These are phyloP conservation scores for Gobiocypris rarus DNA, from an alignment of 2,113 vertebrate genomes.

Conservation along the genomic window DNA sequence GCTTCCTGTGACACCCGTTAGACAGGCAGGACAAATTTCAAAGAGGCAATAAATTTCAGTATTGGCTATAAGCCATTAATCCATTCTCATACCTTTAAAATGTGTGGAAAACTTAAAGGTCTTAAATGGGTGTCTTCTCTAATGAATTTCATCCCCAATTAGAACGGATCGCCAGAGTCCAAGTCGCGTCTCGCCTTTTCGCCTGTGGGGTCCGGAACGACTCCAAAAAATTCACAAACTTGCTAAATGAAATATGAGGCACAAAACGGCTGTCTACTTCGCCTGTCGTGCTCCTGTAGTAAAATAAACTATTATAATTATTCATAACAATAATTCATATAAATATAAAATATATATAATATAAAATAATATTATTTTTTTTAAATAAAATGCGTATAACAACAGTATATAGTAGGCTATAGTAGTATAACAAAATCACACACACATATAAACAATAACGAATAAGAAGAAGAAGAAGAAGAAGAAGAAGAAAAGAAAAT, in stretches of 20 bases:
- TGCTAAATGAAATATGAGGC: constrained; percentile 52
- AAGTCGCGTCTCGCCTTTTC: constrained; percentile 65
- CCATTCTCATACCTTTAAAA: constrained; percentile 80
- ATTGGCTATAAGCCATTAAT: constrained; percentile 79
- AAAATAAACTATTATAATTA: neutral
- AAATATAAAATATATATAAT: neutral
- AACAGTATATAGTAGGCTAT: no score
- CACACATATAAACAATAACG: neutral
- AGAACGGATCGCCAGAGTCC: constrained; percentile 69
- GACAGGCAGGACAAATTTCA: constrained; percentile 65
- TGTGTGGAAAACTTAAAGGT: constrained; percentile 76
- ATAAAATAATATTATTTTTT: no score
- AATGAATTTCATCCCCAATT: constrained; percentile 84
- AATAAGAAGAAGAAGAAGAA: no score
- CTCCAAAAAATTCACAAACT: constrained; percentile 69
- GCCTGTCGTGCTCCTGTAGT: neutral
- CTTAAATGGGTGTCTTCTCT: constrained; percentile 75
- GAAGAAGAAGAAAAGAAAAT: no score
- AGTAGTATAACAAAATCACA: no score
- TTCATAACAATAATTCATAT: neutral
- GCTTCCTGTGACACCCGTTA: constrained; percentile 69
- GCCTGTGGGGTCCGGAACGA: constrained; percentile 63
- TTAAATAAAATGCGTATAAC: no score
- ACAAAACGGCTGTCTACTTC: no score
- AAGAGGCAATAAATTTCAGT: constrained; percentile 72